A percentile compares a stretch with the other conserved stretches of the same genome.
phyloP scores from a whole-genome alignment of 2,888 invertebrate species.

The Caenorhabditis sinica region DNA sequence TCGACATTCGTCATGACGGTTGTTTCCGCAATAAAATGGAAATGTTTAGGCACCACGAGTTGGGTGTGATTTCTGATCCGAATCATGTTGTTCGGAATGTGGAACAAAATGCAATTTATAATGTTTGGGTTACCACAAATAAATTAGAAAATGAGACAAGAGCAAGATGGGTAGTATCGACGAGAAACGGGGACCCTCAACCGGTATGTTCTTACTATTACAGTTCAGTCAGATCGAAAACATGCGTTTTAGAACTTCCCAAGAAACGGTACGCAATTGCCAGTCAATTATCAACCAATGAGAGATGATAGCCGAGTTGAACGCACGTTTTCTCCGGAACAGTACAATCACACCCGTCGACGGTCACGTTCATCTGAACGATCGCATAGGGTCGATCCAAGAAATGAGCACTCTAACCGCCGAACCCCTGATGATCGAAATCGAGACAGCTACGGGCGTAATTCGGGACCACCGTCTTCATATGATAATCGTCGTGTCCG shows the following conservation, averaged over 20 bases:
- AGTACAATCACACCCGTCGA: neutral
- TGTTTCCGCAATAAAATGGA: neutral
- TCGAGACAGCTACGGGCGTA: neutral
- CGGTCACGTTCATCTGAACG: neutral
- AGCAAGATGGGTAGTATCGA: neutral
- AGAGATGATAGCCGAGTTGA: neutral
- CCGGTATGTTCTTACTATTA: neutral
- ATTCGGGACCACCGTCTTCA: neutral
- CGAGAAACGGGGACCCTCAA: neutral
- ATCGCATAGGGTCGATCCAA: neutral
- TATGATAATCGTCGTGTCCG: neutral
- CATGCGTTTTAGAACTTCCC: neutral
- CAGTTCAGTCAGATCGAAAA: neutral
- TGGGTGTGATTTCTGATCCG: neutral
- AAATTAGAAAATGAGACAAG: neutral
- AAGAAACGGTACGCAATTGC: neutral
- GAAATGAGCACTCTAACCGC: neutral
- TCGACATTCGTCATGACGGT: neutral
- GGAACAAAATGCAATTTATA: neutral
- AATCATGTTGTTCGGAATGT: neutral
- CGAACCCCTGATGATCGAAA: neutral
- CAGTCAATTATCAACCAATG: neutral
- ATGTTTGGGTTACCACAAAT: neutral
- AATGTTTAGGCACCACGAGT: neutral
- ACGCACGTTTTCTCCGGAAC: neutral